Base-by-base conservation (phyloP, 2,797 vertebrate genomes). In the Menidia menidia region DNA sequence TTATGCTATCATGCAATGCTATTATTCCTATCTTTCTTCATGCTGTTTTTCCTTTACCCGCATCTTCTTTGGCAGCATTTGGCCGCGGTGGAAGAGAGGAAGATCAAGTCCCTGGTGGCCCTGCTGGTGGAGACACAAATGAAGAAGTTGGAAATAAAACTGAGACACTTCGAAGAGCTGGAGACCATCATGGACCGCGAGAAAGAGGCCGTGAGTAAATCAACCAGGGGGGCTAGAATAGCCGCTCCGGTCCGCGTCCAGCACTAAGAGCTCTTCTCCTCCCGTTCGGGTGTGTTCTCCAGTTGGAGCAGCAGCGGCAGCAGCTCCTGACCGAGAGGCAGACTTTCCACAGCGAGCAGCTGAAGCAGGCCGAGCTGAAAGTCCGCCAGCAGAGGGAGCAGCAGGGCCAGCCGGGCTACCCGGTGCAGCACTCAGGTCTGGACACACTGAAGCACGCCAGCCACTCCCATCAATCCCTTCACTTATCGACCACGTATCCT, bases 181-280 rank as follows among this genome's bases (percentile, higher is more conserved):
- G 98, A 99, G 89, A 99, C 98, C 76, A 99, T 99, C 74, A 99
- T 99, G 98, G 98, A 99, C 89, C 88, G 97, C 3, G 98, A 99
- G 78, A 98, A 98, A 16, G 98, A 99, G 82, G 97, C 98, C 31
- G 98, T 99, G 85, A 96, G 88, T 85, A 43, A 96, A 95, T 93
- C 94, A 81, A 14, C 59, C 25, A 2, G 25, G 25, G 25, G 25
- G 25, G 25, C 25, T 25, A 1, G 25, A 25, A 25, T 25, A 25
- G 25, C 25, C 25, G 2, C 25, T 25, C 25, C 25, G 25, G 25
- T 25, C 25, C 25, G 25, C 25, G 25, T 25, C 25, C 25, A 25
- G 25, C 8, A 0, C 52, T 39, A 50, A 30, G 10, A 32, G 12
- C 60, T 30, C 42, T 0, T n/a, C 42, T 44, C n/a, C 56, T 15